Evolutionary conservation across 2,797 vertebrate species (phyloP).

Genomic region (Ctenopoma kingsleyae): DNA sequence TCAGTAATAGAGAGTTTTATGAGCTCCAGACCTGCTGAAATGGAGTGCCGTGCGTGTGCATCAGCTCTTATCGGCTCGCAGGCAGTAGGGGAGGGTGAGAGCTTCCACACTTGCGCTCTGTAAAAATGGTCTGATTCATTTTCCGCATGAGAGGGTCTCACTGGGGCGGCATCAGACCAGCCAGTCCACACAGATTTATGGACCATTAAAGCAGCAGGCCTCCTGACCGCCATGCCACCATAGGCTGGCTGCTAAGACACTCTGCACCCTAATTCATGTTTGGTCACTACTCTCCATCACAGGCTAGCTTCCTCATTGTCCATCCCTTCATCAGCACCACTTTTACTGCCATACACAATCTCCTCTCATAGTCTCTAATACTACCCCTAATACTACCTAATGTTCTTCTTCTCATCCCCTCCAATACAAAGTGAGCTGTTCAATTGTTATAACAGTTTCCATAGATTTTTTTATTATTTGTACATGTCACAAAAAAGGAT

Average conservation of each 20-base stretch:
- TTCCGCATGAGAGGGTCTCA: constrained; percentile 96
- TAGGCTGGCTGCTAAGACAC: constrained; percentile 73
- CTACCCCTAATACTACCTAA: neutral
- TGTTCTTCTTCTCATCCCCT: constrained; percentile 36
- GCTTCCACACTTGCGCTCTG: constrained; percentile 84
- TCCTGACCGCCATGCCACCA: constrained; percentile 84
- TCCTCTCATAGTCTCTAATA: constrained; percentile 67
- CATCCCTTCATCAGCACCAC: constrained; percentile 68
- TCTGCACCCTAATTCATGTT: constrained; percentile 77
- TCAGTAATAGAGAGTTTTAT: constrained; percentile 94
- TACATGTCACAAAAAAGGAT: constrained; percentile 29
- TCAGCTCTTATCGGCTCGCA: constrained; percentile 90
- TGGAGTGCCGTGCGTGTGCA: constrained; percentile 83
- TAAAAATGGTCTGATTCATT: constrained; percentile 95
- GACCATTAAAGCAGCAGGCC: constrained; percentile 96
- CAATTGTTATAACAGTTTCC: constrained; percentile 36
- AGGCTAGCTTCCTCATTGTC: constrained; percentile 69
- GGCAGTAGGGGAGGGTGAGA: constrained; percentile 84
- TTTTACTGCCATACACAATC: constrained; percentile 75
- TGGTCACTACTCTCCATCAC: constrained; percentile 68
- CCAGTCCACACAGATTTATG: constrained; percentile 96
- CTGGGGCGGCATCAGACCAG: constrained; percentile 87
- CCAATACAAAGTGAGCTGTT: constrained; percentile 37
- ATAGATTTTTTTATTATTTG: constrained; percentile 18
- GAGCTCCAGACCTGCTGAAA: constrained; percentile 87